phyloP scores from a whole-genome alignment of 2,888 invertebrate genomes.

The Himalopsyche japonica region DNA sequence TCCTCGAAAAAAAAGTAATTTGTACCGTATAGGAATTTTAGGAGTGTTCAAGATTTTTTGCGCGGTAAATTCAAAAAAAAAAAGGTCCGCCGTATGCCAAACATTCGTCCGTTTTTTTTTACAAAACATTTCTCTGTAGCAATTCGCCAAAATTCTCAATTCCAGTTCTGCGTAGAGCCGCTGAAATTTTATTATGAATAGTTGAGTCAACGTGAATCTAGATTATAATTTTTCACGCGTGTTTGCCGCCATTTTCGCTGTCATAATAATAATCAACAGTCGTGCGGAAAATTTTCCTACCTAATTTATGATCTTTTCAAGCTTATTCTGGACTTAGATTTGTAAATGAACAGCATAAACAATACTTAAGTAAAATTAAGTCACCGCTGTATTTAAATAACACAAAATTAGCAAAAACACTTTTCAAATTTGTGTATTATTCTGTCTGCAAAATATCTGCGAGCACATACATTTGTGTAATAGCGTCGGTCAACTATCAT shows the following conservation, averaged over 20 bases:
- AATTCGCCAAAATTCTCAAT: background rate
- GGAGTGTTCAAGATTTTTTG: no score
- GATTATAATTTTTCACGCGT: background rate
- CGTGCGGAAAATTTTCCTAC: background rate
- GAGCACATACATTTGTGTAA: background rate
- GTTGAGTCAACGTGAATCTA: background rate
- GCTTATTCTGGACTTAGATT: background rate
- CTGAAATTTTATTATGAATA: background rate
- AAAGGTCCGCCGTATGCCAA: no score
- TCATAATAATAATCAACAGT: background rate
- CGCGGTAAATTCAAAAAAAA: no score
- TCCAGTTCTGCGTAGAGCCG: background rate
- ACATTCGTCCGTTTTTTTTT: no score
- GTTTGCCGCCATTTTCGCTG: background rate
- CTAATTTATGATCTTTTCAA: background rate
- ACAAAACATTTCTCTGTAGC: no score
- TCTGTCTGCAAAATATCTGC: background rate
- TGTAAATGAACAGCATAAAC: background rate
- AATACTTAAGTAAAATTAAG: background rate
- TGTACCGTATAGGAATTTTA: no score
- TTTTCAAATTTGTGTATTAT: background rate
- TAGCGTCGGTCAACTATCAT: background rate
- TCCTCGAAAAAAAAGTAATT: no score
- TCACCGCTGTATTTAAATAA: background rate
- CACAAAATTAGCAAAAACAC: background rate